Percentiles rank a stretch among this genome's conserved stretches.
These are phyloP conservation scores for Aphelenchoides fujianensis DNA, from an alignment of 1,140 invertebrate species.

Conservation along the genomic window DNA sequence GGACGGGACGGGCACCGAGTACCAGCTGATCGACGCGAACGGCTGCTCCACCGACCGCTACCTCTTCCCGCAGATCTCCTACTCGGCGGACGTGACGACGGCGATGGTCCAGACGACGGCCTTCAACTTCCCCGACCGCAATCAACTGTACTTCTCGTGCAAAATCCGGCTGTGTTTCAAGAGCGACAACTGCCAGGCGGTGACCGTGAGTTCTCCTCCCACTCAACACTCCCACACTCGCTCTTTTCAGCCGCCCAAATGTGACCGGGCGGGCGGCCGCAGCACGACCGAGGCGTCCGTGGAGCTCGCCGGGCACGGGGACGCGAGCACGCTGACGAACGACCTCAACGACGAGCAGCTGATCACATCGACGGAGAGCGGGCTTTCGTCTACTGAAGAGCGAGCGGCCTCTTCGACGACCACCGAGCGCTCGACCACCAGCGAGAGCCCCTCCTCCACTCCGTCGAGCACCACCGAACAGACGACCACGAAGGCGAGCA, in stretches of 20 bases:
- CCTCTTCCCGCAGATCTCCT: slow-evolving; percentile 54
- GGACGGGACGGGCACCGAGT: slow-evolving; percentile 54
- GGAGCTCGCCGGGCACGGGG: slow-evolving; percentile 17
- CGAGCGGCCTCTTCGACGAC: too few species aligned
- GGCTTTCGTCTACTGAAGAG: slow-evolving; percentile 13
- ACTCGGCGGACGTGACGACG: slow-evolving; percentile 45
- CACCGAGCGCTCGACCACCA: slow-evolving; percentile 11
- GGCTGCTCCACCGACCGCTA: slow-evolving; percentile 54
- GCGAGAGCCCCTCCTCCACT: not conserved
- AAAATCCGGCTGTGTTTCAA: slow-evolving; percentile 53
- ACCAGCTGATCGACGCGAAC: slow-evolving; percentile 52
- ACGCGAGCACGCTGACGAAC: not conserved
- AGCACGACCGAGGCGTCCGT: slow-evolving; percentile 12
- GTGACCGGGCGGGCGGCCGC: slow-evolving; percentile 37
- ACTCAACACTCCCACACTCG: too few species aligned
- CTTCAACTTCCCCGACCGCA: slow-evolving; percentile 60
- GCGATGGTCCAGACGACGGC: slow-evolving; percentile 55
- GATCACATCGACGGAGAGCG: slow-evolving; percentile 23
- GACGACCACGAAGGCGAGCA: slow-evolving; percentile 2
- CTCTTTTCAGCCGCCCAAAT: slow-evolving; percentile 57
- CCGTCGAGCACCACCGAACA: slow-evolving; percentile 13
- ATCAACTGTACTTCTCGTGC: slow-evolving; percentile 52
- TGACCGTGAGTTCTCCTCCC: slow-evolving; percentile 44
- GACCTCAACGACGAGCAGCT: slow-evolving; percentile 49
- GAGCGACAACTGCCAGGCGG: slow-evolving; percentile 33